Base-by-base conservation (phyloP, 2,797 vertebrate genomes). In the Phyllotis vaccarum region DNA sequence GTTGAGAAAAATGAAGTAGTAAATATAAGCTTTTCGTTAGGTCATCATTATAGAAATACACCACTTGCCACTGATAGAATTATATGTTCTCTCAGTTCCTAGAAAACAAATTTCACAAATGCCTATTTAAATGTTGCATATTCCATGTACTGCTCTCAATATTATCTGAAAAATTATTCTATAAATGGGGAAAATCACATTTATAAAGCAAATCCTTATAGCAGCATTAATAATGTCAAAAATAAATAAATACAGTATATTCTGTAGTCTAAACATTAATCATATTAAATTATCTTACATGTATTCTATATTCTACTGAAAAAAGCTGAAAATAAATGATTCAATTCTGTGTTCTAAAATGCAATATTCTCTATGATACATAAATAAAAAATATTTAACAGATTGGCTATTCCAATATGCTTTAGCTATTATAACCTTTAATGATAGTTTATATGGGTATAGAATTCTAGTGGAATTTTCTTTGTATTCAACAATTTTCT, bases 251-350 rank as follows among this genome's bases (percentile, higher is more conserved):
- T 66, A 72, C 10, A 60, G 29, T 21, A 72, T 72, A 19, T n/a
- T 72, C 74, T 72, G 40, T 78, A 43, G 62, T 64, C 49, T 56
- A 76, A 56, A 37, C 3, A 75, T 68, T 6, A 68, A 52, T 49
- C 6, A 74, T 60, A 5, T 85, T 82, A 49, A 91, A 91, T 83
- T 91, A 74, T 58, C 9, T 16, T 74, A 52, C 3, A 31, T 43
- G 10, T 37, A 46, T 66, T 75, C 27, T 76, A 9, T 70, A 90
- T 21, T 76, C 4, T 79, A 78, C 13, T 74, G 24, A 76, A 34
- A 74, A 60, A 22, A 75, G 70, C 78, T 88, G 3, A 64, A 72
- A 94, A 83, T 86, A 70, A 72, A 83, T 90, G 29, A 60, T 92
- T 95, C 90, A 10, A 60, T 86, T 34, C 58, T 83, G 8, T 83